Percentiles rank a stretch among this genome's conserved stretches.
These are phyloP conservation scores for Notarius quadriscutis DNA, from an alignment of 2,113 vertebrate species.

Conservation along the genomic window DNA sequence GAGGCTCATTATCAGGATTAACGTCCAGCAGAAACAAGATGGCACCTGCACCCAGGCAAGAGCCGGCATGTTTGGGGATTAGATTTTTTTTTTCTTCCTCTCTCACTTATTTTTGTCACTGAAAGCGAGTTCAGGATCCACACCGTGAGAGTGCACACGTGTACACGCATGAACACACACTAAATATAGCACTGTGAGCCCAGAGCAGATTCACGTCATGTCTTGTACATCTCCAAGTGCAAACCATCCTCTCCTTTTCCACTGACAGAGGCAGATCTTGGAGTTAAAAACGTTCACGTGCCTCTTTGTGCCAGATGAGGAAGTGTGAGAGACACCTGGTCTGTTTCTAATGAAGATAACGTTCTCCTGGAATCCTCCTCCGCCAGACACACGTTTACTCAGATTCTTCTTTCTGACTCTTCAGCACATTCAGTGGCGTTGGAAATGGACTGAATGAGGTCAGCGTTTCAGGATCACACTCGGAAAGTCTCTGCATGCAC, in stretches of 20 bases:
- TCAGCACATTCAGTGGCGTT: not conserved
- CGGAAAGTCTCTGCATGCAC: not conserved
- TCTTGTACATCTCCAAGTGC: not conserved
- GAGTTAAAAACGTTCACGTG: not conserved
- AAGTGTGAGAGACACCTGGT: slow-evolving; percentile 16
- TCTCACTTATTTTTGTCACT: not conserved
- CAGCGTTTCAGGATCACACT: not conserved
- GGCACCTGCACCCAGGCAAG: not conserved
- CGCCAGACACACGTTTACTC: not conserved
- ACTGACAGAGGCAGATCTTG: not conserved
- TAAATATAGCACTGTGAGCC: not conserved
- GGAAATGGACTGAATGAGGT: not conserved
- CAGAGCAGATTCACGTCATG: not conserved
- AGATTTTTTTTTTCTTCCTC: not conserved
- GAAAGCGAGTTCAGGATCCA: not conserved
- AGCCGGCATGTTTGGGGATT: not conserved
- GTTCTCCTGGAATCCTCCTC: not conserved
- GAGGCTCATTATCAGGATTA: not conserved
- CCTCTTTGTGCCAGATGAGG: not conserved
- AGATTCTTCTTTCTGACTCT: not conserved
- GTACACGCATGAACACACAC: not conserved
- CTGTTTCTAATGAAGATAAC: slow-evolving; percentile 27
- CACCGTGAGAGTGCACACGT: not conserved
- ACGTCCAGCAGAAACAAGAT: not conserved
- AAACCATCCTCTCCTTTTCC: not conserved